Conservation (phyloP, 1,140 invertebrate genomes). For the Chionoecetes opilio region DNA sequence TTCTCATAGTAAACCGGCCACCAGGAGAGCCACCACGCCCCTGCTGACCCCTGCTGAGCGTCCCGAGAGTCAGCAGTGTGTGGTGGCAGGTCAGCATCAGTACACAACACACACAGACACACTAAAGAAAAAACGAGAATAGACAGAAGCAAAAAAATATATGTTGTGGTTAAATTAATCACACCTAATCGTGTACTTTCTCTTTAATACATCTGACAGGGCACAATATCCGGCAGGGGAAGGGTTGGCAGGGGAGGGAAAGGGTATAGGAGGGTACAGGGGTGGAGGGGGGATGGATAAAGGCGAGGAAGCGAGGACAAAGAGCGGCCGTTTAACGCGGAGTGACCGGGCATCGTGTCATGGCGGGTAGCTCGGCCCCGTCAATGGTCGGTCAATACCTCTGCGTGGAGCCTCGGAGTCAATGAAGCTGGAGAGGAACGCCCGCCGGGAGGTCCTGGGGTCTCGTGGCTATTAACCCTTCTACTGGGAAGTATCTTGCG, state of each 20-base stretch:
- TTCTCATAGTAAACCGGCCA: not conserved
- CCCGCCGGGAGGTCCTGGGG: slow-evolving; percentile 49
- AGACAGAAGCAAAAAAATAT: not conserved
- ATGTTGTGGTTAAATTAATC: slow-evolving; percentile 22
- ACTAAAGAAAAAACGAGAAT: not conserved
- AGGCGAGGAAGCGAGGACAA: slow-evolving; percentile 21
- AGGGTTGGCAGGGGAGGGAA: not conserved
- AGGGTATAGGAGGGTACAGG: not conserved
- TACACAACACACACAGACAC: not conserved
- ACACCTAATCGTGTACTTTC: not conserved
- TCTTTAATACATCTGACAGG: not conserved
- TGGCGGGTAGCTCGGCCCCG: not conserved
- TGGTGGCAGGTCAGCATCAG: not conserved
- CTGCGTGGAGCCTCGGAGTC: slow-evolving; percentile 62
- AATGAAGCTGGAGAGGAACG: slow-evolving; percentile 57
- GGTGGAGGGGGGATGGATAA: not conserved
- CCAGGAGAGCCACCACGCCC: slow-evolving; percentile 11
- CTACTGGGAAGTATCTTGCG: slow-evolving; percentile 10
- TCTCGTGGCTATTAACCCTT: slow-evolving; percentile 67
- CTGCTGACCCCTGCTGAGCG: not conserved
- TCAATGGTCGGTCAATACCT: slow-evolving; percentile 69
- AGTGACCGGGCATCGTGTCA: slow-evolving; percentile 48
- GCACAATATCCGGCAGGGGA: not conserved
- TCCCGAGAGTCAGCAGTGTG: not conserved
- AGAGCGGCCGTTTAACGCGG: slow-evolving; percentile 51